Conservation (phyloP, 2,113 vertebrate genomes). For the Anolis carolinensis region DNA sequence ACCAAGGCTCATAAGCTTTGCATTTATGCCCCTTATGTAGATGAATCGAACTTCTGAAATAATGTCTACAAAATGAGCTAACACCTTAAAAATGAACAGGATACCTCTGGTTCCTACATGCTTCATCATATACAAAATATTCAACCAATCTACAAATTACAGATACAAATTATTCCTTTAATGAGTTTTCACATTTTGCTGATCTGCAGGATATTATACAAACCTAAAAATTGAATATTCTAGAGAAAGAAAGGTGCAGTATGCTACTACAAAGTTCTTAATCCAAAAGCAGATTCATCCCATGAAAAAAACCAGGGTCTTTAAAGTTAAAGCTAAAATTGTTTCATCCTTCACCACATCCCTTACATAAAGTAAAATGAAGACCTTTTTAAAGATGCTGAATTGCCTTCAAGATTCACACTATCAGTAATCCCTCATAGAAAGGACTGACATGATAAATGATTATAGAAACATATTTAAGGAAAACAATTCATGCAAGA, state of each 20-base stretch:
- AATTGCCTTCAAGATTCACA: background rate
- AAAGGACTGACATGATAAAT: background rate
- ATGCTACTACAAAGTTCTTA: background rate
- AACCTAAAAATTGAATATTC: conserved; percentile 1
- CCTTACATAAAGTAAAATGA: background rate
- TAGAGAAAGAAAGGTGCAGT: background rate
- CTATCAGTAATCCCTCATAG: background rate
- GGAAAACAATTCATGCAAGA: background rate
- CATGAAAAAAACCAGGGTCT: background rate
- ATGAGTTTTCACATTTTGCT: conserved; percentile 12
- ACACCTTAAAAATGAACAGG: background rate
- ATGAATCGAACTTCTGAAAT: background rate
- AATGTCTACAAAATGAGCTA: background rate
- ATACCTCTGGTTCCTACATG: background rate
- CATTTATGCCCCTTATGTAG: background rate
- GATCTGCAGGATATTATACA: conserved; percentile 21
- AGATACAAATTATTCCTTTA: background rate
- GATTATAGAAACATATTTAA: background rate
- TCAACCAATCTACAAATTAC: background rate
- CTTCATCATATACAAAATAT: background rate
- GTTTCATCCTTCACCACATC: rapidly evolving
- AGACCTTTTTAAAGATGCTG: background rate
- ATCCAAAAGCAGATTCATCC: background rate
- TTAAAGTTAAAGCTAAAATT: background rate
- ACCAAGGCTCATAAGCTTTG: background rate